Conservation (phyloP, 2,888 invertebrate species). For the Coecobrya sp. region DNA sequence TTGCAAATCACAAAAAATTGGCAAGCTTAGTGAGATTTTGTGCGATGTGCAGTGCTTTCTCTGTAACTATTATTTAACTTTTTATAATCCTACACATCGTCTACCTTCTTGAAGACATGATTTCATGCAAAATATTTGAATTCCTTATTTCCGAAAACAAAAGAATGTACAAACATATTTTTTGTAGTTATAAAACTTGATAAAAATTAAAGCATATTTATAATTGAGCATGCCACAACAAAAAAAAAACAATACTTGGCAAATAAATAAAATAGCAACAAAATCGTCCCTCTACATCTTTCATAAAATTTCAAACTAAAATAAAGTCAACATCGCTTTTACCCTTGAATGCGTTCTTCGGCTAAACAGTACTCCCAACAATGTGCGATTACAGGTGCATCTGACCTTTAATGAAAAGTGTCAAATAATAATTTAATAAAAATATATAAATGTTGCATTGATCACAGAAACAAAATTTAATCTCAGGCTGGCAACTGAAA, state of each 20-base stretch:
- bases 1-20: too few relatives aligned
- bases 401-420: slow-evolving; percentile 92
- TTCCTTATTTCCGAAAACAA: too few relatives aligned
- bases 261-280: background rate
- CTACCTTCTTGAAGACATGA: too few relatives aligned
- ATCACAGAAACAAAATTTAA: slow-evolving; percentile 1
- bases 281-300: background rate
- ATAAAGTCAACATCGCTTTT: slow-evolving; percentile 87
- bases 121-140: too few relatives aligned
- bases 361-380: slow-evolving; percentile 96
- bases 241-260: slow-evolving; percentile 6
- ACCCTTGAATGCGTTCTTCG: slow-evolving; percentile 93
- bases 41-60: too few relatives aligned
- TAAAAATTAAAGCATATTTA: slow-evolving; percentile 9
- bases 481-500: slow-evolving; percentile 64
- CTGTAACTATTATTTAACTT: too few relatives aligned
- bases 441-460: background rate
- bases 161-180: too few relatives aligned
- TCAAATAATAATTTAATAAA: slow-evolving; percentile 42
- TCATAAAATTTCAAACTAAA: slow-evolving; percentile 1
- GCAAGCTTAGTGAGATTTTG: too few relatives aligned
- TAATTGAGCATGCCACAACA: slow-evolving; percentile 22
- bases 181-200: background rate
- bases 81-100: too few relatives aligned
- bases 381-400: slow-evolving; percentile 99